Conservation (phyloP, 2,797 vertebrate species). For the Premnoplex brunnescens region DNA sequence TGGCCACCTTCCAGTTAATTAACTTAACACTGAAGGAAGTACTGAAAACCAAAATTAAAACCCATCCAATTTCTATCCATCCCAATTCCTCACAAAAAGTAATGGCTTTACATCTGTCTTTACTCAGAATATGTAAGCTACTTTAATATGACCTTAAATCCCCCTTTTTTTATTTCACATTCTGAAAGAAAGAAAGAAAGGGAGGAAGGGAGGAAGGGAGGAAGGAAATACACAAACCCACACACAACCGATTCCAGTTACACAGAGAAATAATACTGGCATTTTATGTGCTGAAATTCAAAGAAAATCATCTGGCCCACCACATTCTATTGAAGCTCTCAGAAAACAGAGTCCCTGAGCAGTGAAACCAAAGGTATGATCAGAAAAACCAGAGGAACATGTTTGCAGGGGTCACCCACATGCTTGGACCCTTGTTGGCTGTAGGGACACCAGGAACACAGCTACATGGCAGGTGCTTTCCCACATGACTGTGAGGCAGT, state of each 20-base stretch:
- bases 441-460: neutral
- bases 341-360: neutral
- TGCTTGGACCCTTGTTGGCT: neutral
- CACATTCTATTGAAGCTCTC: neutral
- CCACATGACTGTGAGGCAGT: fast-evolving
- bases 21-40: slow-evolving; percentile 43
- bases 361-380: neutral
- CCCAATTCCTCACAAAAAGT: neutral
- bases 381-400: neutral
- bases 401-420: neutral
- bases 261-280: neutral
- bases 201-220: neutral
- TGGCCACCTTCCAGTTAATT: slow-evolving; percentile 72
- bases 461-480: neutral
- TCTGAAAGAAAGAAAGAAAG: neutral
- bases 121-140: slow-evolving; percentile 6
- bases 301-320: neutral
- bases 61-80: slow-evolving; percentile 26
- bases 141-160: neutral
- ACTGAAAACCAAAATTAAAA: slow-evolving; percentile 64
- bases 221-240: neutral
- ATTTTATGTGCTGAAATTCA: neutral
- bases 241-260: neutral
- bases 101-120: slow-evolving; percentile 17
- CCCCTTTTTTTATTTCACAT: neutral